phyloP scores from a whole-genome alignment of 2,113 vertebrate genomes.

The Elanus axillaris region DNA sequence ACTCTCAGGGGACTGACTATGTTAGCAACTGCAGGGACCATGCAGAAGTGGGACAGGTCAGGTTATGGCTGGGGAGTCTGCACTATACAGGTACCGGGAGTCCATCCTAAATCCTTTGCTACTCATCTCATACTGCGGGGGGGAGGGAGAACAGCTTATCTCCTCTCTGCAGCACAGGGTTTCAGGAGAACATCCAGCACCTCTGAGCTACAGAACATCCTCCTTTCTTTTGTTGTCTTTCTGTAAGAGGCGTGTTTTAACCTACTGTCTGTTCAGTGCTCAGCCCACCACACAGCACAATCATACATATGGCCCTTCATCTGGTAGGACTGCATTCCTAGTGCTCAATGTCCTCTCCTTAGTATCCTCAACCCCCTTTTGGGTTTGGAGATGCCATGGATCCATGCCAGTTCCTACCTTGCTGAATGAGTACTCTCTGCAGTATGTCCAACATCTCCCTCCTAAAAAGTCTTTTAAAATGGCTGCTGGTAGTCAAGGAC shows the following conservation, averaged over 20 bases:
- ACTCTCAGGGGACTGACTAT: neutral
- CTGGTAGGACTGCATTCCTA: neutral
- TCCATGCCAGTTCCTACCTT: neutral
- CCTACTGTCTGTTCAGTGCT: neutral
- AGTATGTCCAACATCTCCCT: neutral
- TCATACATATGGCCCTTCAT: no score
- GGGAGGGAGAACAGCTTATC: neutral
- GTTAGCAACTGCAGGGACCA: neutral
- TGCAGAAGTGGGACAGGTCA: neutral
- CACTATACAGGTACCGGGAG: neutral
- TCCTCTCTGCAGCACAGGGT: neutral
- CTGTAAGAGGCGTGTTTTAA: neutral
- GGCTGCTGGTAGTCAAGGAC: neutral
- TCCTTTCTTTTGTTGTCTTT: neutral
- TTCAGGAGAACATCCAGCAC: neutral
- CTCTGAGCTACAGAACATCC: neutral
- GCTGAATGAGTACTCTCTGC: neutral
- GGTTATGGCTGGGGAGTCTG: neutral
- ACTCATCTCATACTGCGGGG: neutral
- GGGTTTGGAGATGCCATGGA: neutral
- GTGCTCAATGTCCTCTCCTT: neutral
- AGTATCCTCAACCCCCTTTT: neutral
- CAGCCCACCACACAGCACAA: neutral
- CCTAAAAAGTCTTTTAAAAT: neutral
- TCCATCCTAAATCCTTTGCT: neutral